phyloP scores from a whole-genome alignment of 2,888 invertebrate genomes.

The Atethmia centrago region DNA sequence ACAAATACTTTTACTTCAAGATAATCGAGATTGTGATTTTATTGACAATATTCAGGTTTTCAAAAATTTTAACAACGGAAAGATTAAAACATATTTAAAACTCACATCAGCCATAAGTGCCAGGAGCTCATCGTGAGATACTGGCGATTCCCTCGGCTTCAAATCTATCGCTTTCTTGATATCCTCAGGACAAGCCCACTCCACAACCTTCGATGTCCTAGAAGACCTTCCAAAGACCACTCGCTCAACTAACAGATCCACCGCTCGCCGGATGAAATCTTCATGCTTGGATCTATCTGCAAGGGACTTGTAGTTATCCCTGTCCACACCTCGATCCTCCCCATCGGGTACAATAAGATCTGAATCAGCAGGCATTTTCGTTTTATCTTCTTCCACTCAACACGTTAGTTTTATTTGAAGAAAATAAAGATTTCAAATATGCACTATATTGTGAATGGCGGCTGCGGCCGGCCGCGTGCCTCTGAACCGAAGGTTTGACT shows the following conservation, averaged over 20 bases:
- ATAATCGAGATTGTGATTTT: not conserved
- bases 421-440: conserved; percentile 72
- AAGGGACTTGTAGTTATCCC: conserved; percentile 90
- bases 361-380: conserved; percentile 87
- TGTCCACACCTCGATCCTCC: conserved; percentile 77
- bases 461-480: conserved; percentile 83
- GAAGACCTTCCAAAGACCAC: conserved; percentile 94
- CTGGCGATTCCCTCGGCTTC: conserved; percentile 90
- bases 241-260: conserved; percentile 93
- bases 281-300: conserved; percentile 92
- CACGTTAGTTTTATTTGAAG: conserved; percentile 63
- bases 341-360: conserved; percentile 81
- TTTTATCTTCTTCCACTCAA: conserved; percentile 70
- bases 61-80: not conserved
- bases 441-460: conserved; percentile 67
- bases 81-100: conserved; percentile 11
- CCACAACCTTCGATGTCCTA: conserved; percentile 93
- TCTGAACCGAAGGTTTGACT: conserved; percentile 81
- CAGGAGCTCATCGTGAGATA: conserved; percentile 92
- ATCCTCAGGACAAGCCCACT: conserved; percentile 95
- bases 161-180: conserved; percentile 93
- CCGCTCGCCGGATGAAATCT: conserved; percentile 92
- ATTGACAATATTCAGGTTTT: not conserved
- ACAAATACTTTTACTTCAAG: conserved; percentile 1
- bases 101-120: conserved; percentile 93